These are phyloP conservation scores for Conus betulinus DNA, from an alignment of 1,140 invertebrate genomes.

Conservation along the genomic window DNA sequence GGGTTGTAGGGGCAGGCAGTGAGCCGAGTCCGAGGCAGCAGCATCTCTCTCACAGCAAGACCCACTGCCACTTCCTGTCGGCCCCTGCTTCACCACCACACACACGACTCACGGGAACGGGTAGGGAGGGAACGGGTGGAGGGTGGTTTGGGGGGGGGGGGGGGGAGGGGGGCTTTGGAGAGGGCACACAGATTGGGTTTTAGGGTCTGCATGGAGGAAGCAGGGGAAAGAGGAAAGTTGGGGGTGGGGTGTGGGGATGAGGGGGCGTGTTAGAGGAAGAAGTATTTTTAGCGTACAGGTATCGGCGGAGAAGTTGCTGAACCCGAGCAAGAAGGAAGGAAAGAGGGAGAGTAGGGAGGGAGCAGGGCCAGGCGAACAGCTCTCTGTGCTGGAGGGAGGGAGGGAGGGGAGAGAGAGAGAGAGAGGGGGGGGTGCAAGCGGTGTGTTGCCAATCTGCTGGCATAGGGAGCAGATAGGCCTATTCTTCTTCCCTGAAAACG, in stretches of 20 bases:
- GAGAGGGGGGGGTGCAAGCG: neutral
- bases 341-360: neutral
- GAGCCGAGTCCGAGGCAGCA: too few species aligned
- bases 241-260: too few species aligned
- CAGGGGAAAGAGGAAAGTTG: too few species aligned
- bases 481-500: neutral
- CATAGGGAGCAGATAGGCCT: neutral
- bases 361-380: neutral
- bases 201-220: too few species aligned
- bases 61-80: conserved; percentile 25
- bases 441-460: conserved; percentile 14
- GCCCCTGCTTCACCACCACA: neutral
- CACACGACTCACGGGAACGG: too few species aligned
- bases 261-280: too few species aligned
- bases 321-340: too few species aligned
- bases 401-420: neutral
- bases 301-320: neutral
- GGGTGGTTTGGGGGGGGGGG: neutral
- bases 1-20: too few species aligned
- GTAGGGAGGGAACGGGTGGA: neutral
- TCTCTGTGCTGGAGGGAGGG: neutral
- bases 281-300: conserved; percentile 21
- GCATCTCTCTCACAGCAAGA: too few species aligned
- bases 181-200: too few species aligned
- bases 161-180: too few species aligned